A percentile compares a stretch with the other conserved stretches of the same genome.
Evolutionary conservation across 2,113 vertebrate species (phyloP).

Genomic region (Gracilinanus agilis): DNA sequence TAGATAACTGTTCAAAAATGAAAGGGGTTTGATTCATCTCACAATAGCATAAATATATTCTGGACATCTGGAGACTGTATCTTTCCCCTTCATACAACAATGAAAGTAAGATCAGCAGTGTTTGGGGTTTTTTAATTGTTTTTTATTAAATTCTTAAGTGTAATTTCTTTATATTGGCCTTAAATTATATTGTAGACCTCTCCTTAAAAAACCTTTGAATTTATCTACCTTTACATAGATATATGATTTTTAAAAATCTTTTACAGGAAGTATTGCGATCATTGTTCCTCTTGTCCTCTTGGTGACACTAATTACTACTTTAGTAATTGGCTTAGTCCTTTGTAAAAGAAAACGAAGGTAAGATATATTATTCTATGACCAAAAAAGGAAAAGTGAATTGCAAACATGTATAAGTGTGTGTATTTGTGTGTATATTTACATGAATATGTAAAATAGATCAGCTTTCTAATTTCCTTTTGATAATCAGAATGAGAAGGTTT

Average conservation of each 20-base stretch:
- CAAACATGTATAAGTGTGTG: neutral
- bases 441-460: neutral
- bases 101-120: neutral
- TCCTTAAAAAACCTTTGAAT: neutral
- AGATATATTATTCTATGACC: constrained; percentile 45
- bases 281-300: constrained; percentile 97
- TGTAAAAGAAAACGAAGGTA: constrained; percentile 97
- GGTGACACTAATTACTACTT: constrained; percentile 94
- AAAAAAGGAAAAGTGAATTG: neutral
- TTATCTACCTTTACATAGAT: neutral
- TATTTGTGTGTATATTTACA: neutral
- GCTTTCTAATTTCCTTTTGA: neutral
- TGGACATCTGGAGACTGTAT: neutral
- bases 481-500: neutral
- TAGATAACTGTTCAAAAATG: neutral
- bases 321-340: constrained; percentile 95
- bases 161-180: neutral
- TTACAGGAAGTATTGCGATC: constrained; percentile 96
- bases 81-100: neutral
- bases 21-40: neutral
- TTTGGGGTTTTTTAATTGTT: no score
- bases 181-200: neutral
- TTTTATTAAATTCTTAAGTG: neutral
- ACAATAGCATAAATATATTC: neutral
- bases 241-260: constrained; percentile 48